Percentiles rank a stretch among this genome's conserved stretches.
phyloP scores from a whole-genome alignment of 1,140 invertebrate genomes.

The Trichonephila inaurata region DNA sequence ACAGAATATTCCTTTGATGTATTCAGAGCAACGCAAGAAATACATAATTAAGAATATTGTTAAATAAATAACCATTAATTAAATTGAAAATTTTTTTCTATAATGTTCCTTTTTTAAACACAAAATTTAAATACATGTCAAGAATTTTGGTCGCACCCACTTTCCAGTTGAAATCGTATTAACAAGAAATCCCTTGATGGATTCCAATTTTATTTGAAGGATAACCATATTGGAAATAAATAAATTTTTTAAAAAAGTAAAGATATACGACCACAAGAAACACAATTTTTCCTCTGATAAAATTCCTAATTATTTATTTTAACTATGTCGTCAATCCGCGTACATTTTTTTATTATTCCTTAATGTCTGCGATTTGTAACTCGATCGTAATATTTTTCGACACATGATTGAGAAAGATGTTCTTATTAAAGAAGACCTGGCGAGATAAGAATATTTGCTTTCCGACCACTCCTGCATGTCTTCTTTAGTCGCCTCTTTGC shows the following conservation, averaged over 20 bases:
- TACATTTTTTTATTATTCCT: not conserved
- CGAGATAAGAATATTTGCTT: not conserved
- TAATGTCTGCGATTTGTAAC: not conserved
- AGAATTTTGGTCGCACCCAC: no score
- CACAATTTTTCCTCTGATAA: not conserved
- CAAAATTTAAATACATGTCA: no score
- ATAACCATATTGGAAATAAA: not conserved
- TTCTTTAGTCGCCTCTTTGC: not conserved
- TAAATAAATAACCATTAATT: no score
- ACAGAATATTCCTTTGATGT: no score
- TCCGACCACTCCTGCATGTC: not conserved
- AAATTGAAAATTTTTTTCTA: no score
- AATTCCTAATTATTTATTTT: not conserved
- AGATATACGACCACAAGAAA: not conserved
- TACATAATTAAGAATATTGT: no score
- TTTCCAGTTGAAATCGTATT: no score
- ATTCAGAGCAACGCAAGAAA: no score
- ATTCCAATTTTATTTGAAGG: not conserved
- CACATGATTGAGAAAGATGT: not conserved
- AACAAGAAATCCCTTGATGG: no score
- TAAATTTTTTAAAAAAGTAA: not conserved
- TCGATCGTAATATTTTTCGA: not conserved
- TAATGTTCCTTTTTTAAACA: no score
- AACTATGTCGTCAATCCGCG: not conserved
- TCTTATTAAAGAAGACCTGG: not conserved